Evolutionary conservation across 2,113 vertebrate genomes (phyloP).

Genomic region (Ondatra zibethicus): DNA sequence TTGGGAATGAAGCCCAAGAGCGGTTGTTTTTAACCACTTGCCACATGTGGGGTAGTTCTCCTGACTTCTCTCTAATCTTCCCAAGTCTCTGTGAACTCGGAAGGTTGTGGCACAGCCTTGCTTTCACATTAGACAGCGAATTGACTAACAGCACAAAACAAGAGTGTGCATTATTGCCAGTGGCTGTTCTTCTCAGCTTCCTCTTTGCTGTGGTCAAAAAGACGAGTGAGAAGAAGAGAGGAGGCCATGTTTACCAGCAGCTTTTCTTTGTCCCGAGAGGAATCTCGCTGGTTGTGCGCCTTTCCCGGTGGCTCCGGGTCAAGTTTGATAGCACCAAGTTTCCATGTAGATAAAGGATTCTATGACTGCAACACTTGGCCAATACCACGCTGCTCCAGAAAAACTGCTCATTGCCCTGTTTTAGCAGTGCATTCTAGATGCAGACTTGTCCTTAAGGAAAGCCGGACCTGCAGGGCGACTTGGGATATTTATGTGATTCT

Average conservation of each 20-base stretch:
- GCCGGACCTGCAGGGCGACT: not conserved
- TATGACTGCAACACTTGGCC: not conserved
- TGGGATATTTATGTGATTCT: not conserved
- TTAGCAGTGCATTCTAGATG: not conserved
- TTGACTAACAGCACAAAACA: not conserved
- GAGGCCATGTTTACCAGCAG: not conserved
- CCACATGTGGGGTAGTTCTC: not conserved
- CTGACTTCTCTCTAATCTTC: not conserved
- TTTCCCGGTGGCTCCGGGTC: not conserved
- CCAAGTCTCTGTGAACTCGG: not conserved
- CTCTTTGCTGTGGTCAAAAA: not conserved
- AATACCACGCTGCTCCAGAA: not conserved
- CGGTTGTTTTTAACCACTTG: slow-evolving; percentile 27
- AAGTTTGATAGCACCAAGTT: not conserved
- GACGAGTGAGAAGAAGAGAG: not conserved
- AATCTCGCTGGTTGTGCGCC: not conserved
- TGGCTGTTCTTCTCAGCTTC: not conserved
- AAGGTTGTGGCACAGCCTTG: not conserved
- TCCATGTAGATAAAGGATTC: not conserved
- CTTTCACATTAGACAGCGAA: not conserved
- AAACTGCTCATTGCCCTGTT: not conserved
- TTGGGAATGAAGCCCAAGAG: not conserved
- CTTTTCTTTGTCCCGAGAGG: not conserved
- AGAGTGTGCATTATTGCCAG: not conserved
- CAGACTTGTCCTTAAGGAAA: not conserved